Base-by-base conservation (phyloP, 1,140 invertebrate genomes). In the Neodiprion lecontei region DNA sequence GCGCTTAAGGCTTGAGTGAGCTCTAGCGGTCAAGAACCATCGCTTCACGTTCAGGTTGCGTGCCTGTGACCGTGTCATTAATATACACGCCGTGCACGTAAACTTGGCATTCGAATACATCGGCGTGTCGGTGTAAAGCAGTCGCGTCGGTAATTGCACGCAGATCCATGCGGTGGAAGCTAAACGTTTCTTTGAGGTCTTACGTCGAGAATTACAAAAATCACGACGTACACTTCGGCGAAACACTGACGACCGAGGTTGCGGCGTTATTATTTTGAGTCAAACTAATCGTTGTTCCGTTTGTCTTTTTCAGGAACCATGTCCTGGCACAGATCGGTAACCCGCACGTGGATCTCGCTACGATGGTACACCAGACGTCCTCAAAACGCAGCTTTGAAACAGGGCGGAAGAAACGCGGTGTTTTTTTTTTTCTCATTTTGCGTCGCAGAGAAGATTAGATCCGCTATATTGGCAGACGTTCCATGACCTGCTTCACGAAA, bases 401-500 rank as follows among this genome's bases (percentile, higher is more conserved):
- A 61, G 53, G n/a, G 53, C 11, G n/a, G 53, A 61, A 61, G 53
- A 61, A 17, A 61, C 28, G 28, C 1, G 28, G 28, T 61, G 53
- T 61, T 61, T 61, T 61, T 12, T n/a, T 61, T 61, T 61, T 61
- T 61, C 53, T 61, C n/a, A 8, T 4, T 61, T 61, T 7, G 28
- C 28, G 28, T 40, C n/a, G 11, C 53, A 61, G 9, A 61, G 53
- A 61, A 61, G 53, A 61, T 61, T 61, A 61, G 53, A 61, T 61
- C 53, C n/a, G 11, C n/a, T 5, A 17, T 61, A 61, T 61, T 61
- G 53, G 53, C 53, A 61, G 53, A 61, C 11, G n/a, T 61, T 17
- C 53, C 53, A 61, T 61, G 53, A 61, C 53, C 53, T 17, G 53
- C n/a, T 61, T 61, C 53, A 61, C 53, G n/a, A 61, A 12, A 61